phyloP scores from a whole-genome alignment of 2,797 vertebrate species.

The Coregonus ussuriensis region DNA sequence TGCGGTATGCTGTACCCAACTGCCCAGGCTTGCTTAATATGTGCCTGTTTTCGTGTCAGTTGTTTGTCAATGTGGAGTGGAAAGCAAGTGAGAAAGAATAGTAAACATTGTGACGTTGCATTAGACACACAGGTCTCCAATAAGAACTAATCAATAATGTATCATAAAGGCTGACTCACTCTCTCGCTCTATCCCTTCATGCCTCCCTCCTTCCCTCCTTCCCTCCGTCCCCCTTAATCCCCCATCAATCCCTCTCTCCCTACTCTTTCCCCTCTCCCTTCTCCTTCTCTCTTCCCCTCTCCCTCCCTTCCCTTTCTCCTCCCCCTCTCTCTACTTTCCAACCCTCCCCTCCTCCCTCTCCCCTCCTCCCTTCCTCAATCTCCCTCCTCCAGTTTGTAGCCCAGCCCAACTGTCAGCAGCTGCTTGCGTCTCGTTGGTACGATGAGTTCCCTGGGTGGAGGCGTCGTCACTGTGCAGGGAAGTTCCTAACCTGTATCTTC shows the following conservation, averaged over 20 bases:
- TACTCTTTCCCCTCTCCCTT: neutral
- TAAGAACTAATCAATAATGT: neutral
- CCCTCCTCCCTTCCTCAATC: too few relatives aligned
- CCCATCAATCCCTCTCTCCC: too few relatives aligned
- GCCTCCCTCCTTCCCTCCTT: neutral
- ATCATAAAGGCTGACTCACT: neutral
- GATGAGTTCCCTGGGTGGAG: too few relatives aligned
- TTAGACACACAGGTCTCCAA: neutral
- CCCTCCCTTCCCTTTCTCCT: neutral
- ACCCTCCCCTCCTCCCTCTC: too few relatives aligned
- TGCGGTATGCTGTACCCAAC: too few relatives aligned
- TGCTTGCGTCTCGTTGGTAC: too few relatives aligned
- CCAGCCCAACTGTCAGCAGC: too few relatives aligned
- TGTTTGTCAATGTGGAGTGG: neutral
- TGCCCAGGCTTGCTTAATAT: too few relatives aligned
- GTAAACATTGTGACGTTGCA: neutral
- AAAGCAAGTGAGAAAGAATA: neutral
- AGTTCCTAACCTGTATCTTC: constrained; percentile 90
- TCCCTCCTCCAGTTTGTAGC: too few relatives aligned
- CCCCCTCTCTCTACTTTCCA: constrained; percentile 32
- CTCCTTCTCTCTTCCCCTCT: neutral
- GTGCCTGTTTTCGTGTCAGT: too few relatives aligned
- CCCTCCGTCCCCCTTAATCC: neutral
- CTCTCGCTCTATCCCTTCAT: neutral
- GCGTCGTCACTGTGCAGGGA: constrained; percentile 94